Conservation (phyloP, 2,113 vertebrate genomes). For the Gadus chalcogrammus region DNA sequence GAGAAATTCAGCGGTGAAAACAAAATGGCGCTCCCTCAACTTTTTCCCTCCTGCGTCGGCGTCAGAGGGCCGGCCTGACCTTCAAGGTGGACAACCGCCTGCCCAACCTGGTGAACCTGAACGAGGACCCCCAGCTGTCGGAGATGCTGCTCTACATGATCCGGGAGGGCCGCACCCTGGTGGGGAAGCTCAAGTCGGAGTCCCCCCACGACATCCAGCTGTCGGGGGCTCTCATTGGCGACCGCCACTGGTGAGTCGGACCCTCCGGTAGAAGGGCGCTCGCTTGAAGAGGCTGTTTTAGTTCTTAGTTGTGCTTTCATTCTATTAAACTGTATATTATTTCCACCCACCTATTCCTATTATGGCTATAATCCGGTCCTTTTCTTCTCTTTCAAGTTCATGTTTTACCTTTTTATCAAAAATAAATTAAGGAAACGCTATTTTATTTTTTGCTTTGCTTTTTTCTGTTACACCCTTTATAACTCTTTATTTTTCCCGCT, state of each 20-base stretch:
- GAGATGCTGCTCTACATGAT: constrained; percentile 96
- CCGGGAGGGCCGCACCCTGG: constrained; percentile 87
- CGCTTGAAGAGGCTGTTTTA: neutral
- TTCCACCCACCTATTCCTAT: too few relatives aligned
- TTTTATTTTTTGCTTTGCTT: too few relatives aligned
- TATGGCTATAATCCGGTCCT: too few relatives aligned
- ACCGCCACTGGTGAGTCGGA: constrained; percentile 85
- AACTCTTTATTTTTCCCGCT: neutral
- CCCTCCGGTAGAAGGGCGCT: neutral
- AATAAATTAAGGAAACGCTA: too few relatives aligned
- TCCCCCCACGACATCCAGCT: constrained; percentile 88
- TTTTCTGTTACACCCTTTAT: neutral
- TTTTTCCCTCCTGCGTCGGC: neutral
- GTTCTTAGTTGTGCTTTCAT: too few relatives aligned
- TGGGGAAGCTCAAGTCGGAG: constrained; percentile 78
- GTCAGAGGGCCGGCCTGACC: constrained; percentile 86
- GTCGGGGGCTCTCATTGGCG: constrained; percentile 87
- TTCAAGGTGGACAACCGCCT: constrained; percentile 90
- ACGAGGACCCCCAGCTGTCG: constrained; percentile 94
- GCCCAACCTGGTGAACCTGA: constrained; percentile 94
- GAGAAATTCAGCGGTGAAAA: neutral
- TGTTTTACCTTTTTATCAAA: too few relatives aligned
- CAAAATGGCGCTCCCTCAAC: neutral
- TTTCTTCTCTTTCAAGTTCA: too few relatives aligned
- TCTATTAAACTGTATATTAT: too few relatives aligned